Evolutionary conservation across 2,888 invertebrate species (phyloP), one percentile per base, ranked within the genome.

Genomic region (Leptarthrus brevirostris): DNA sequence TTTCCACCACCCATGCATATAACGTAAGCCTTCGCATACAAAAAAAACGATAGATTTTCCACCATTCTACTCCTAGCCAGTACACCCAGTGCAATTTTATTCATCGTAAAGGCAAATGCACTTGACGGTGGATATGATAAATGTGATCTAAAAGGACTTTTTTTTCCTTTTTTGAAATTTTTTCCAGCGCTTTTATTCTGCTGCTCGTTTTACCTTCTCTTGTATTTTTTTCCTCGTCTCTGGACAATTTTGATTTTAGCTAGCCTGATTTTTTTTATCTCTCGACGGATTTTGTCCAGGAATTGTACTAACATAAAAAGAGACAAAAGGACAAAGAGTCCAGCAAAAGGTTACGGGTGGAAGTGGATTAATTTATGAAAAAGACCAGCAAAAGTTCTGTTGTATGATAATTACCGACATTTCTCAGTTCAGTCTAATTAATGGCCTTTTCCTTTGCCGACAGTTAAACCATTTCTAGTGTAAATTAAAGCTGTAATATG

Each of bases 351-450:
- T 30, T 30, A 30, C 12, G 40, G 40, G 10, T 20, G 40, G 22
- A 36, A n/a, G 2, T 1, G 22, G 36, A 40, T 61, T 61, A 40
- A 61, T 61, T 61, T 61, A 61, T 22, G 56, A 61, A 61, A 61
- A 61, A 20, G 61, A 61, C 61, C 36, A 16, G 40, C 14, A 61
- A 61, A 61, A 61, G 40, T 36, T 20, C 61, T 40, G 36, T 30
- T 61, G 36, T 61, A 36, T 61, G 36, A 61, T 61, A 61, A 61
- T 61, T 61, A 61, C 61, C 61, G 61, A 61, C 61, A 61, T 61
- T 61, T 36, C 36, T 61, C 61, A 36, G 61, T 61, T 40, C 16
- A 40, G 61, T 18, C 40, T 61, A 61, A 61, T 61, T 61, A 61
- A 61, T 61, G 61, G 20, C 61, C 22, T 18, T 36, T 18, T 30